Evolutionary conservation across 2,113 vertebrate genomes (phyloP).

Genomic region (Lophotis ruficrista): DNA sequence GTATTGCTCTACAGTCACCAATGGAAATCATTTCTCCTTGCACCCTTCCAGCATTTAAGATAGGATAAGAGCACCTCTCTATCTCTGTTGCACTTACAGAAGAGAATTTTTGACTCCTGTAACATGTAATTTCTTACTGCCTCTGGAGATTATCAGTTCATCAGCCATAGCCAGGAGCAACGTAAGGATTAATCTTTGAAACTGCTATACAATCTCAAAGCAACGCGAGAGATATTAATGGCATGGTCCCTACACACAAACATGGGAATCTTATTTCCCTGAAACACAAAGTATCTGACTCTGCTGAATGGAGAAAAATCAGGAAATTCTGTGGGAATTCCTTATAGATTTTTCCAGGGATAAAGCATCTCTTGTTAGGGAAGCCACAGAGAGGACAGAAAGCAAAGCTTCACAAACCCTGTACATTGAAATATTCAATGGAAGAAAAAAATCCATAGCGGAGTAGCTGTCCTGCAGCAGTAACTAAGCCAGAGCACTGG

Average conservation of each 20-base stretch:
- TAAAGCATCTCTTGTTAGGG: background rate
- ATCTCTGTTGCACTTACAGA: background rate
- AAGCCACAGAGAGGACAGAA: background rate
- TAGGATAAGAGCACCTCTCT: background rate
- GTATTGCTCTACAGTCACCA: background rate
- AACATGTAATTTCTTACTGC: background rate
- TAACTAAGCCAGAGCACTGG: background rate
- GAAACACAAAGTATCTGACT: background rate
- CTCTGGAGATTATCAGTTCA: background rate
- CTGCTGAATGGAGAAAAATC: background rate
- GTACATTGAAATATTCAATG: background rate
- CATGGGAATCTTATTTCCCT: background rate
- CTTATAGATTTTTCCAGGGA: background rate
- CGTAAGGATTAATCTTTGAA: background rate
- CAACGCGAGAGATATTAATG: background rate
- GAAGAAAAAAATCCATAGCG: background rate
- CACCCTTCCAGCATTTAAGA: background rate
- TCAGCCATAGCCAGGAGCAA: background rate
- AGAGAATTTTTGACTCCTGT: background rate
- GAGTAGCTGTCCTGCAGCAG: background rate
- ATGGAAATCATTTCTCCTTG: background rate
- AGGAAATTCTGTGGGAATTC: background rate
- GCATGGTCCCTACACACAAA: background rate
- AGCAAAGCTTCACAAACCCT: background rate
- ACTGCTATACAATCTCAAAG: background rate